Percentiles rank a stretch among this genome's conserved stretches.
These are phyloP conservation scores for Pogoniulus pusillus DNA, from an alignment of 2,797 vertebrate species.

Conservation along the genomic window DNA sequence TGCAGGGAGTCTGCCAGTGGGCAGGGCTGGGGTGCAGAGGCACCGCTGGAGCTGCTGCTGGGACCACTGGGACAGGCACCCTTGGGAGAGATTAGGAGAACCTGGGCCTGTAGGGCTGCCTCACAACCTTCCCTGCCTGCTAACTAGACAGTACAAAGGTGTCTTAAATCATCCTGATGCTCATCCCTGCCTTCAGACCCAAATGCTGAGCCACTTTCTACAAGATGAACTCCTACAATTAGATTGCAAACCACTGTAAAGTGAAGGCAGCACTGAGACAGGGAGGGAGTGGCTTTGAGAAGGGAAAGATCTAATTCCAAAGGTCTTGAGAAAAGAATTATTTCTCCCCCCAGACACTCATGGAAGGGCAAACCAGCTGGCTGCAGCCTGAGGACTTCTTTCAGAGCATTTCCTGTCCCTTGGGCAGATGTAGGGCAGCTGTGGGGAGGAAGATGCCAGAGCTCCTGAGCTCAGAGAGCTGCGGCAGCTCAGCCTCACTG, in stretches of 20 bases:
- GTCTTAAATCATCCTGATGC: background rate
- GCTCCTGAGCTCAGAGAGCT: background rate
- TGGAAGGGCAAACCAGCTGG: background rate
- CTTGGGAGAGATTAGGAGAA: background rate
- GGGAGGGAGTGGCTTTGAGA: background rate
- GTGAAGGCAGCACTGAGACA: background rate
- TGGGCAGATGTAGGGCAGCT: slow-evolving; percentile 37
- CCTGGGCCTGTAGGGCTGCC: background rate
- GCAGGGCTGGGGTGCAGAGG: background rate
- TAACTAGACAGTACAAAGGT: background rate
- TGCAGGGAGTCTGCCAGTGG: background rate
- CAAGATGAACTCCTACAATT: background rate
- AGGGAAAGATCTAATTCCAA: background rate
- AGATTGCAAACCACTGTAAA: background rate
- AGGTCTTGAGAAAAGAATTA: background rate
- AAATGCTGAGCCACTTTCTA: background rate
- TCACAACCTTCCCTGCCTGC: background rate
- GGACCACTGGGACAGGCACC: background rate
- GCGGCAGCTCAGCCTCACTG: background rate
- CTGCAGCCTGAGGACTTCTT: background rate
- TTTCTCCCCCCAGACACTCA: background rate
- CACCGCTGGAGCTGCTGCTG: background rate
- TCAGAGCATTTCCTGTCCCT: background rate
- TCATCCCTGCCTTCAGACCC: background rate
- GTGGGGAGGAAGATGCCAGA: slow-evolving; percentile 29